Percentiles rank a stretch among this genome's conserved stretches.
Conservation (phyloP, 2,113 vertebrate genomes). For the Haliaeetus leucogaster region DNA sequence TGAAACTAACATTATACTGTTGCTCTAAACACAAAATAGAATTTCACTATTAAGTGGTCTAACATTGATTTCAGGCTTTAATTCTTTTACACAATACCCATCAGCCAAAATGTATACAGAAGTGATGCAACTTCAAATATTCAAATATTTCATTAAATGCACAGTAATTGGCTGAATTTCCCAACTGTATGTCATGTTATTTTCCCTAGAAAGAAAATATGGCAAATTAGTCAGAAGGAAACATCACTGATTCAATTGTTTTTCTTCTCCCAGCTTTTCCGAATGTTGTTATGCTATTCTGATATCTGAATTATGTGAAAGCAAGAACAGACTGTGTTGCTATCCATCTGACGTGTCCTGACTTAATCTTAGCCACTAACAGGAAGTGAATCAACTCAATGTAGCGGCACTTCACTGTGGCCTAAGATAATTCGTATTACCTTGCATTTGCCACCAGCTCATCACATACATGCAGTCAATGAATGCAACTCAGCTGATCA, state of each 20-base stretch:
- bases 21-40: not conserved
- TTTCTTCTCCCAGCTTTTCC: not conserved
- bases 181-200: not conserved
- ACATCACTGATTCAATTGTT: not conserved
- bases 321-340: not conserved
- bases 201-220: not conserved
- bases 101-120: not conserved
- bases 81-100: not conserved
- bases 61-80: not conserved
- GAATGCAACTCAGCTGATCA: not conserved
- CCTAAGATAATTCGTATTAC: not conserved
- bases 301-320: not conserved
- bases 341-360: not conserved
- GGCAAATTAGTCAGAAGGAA: not conserved
- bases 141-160: not conserved
- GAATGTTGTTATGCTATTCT: not conserved
- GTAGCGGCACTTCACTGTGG: not conserved
- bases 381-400: not conserved
- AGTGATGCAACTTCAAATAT: not conserved
- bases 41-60: not conserved
- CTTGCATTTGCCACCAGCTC: not conserved
- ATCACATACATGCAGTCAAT: not conserved
- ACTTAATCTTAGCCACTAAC: not conserved
- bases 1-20: not conserved
- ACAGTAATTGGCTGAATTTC: not conserved